A percentile compares a stretch with the other conserved stretches of the same genome.
phyloP scores from a whole-genome alignment of 2,113 vertebrate genomes.

The Peromyscus leucopus region DNA sequence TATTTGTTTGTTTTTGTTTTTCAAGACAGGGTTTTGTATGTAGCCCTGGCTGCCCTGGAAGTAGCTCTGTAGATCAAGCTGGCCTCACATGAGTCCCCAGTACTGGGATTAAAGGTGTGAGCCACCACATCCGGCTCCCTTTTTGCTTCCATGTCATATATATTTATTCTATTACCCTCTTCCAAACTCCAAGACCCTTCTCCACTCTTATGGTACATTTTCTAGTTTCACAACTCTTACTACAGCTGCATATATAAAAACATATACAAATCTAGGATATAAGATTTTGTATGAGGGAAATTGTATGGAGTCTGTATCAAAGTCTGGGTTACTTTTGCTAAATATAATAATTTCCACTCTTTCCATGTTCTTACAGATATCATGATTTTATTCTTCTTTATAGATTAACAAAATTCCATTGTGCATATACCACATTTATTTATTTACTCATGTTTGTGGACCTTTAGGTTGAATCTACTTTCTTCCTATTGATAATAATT shows the following conservation, averaged over 20 bases:
- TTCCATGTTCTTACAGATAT: not conserved
- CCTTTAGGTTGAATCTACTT: not conserved
- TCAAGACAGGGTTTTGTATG: not conserved
- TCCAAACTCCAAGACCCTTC: not conserved
- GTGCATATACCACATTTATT: not conserved
- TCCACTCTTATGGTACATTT: too few species aligned
- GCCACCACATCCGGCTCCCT: not conserved
- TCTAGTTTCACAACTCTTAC: not conserved
- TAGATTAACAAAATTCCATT: not conserved
- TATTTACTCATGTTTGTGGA: not conserved
- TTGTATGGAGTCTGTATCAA: fast-evolving
- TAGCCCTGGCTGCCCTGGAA: not conserved
- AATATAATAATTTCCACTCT: not conserved
- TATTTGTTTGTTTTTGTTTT: not conserved
- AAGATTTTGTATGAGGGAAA: not conserved
- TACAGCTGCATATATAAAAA: not conserved
- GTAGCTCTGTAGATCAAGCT: not conserved
- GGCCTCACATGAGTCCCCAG: not conserved
- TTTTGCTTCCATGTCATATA: not conserved
- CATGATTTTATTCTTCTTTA: not conserved
- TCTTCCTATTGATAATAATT: not conserved
- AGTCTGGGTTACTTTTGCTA: not conserved
- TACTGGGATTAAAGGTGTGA: not conserved
- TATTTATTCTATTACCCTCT: not conserved
- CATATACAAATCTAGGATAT: not conserved